phyloP scores from a whole-genome alignment of 2,797 vertebrate genomes.

The Esox masquinongy region DNA sequence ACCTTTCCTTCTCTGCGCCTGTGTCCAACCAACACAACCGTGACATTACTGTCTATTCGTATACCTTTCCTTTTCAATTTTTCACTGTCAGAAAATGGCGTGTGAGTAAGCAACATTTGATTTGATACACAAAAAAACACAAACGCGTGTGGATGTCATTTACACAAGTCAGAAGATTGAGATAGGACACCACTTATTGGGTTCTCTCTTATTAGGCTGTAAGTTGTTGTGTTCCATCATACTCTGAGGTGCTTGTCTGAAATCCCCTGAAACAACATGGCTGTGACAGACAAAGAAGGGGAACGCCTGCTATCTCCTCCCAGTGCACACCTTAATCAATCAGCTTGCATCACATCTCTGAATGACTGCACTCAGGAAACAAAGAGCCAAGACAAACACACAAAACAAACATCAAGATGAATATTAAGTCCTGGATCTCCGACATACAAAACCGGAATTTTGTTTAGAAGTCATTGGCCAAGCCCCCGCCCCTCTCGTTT shows the following conservation, averaged over 20 bases:
- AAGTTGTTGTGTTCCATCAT: neutral
- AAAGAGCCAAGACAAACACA: slow-evolving; percentile 35
- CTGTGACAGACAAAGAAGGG: slow-evolving; percentile 18
- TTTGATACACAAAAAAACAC: neutral
- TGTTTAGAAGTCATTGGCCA: slow-evolving; percentile 30
- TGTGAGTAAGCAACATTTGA: too few species aligned
- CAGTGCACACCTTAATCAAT: slow-evolving; percentile 22
- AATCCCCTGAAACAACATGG: slow-evolving; percentile 23
- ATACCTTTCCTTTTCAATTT: too few species aligned
- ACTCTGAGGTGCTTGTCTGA: slow-evolving; percentile 2
- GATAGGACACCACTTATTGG: neutral
- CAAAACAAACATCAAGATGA: slow-evolving; percentile 19
- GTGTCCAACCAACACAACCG: too few species aligned
- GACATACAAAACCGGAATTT: slow-evolving; percentile 44
- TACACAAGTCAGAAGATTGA: too few species aligned
- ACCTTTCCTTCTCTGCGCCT: too few species aligned
- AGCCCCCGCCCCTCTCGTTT: slow-evolving; percentile 17
- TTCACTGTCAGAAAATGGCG: too few species aligned
- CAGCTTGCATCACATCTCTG: slow-evolving; percentile 33
- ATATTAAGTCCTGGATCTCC: slow-evolving; percentile 21
- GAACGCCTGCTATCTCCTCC: slow-evolving; percentile 6
- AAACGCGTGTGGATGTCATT: neutral
- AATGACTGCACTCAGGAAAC: slow-evolving; percentile 8
- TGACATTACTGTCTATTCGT: too few species aligned
- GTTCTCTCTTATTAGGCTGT: neutral